Percentiles rank a stretch among this genome's conserved stretches.
Conservation (phyloP, 1,140 invertebrate genomes). For the Pinna nobilis region DNA sequence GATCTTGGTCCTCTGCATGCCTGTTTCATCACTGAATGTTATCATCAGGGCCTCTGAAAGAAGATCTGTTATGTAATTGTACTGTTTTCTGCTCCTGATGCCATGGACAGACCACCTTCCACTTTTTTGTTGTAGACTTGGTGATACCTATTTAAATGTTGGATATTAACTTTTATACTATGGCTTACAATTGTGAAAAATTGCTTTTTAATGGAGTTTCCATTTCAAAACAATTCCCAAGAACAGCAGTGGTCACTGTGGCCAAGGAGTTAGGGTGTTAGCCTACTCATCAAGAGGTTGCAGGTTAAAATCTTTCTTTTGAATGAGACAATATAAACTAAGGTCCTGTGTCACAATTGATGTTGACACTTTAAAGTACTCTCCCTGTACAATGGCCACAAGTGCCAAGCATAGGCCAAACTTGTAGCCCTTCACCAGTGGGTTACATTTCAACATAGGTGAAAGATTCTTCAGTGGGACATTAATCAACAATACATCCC, state of each 20-base stretch:
- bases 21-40: not conserved
- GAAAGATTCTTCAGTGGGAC: not conserved
- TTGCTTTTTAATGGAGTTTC: not conserved
- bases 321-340: no score
- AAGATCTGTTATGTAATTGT: not conserved
- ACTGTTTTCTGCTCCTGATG: not conserved
- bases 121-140: constrained; percentile 3
- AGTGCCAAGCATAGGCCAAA: no score
- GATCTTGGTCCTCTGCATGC: not conserved
- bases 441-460: no score
- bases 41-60: not conserved
- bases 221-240: not conserved
- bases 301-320: not conserved
- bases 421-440: no score
- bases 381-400: no score
- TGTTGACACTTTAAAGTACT: no score
- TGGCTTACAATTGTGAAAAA: not conserved
- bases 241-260: not conserved
- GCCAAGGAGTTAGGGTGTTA: not conserved
- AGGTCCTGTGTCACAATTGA: no score
- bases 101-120: not conserved
- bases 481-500: no score
- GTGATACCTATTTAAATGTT: constrained; percentile 4
- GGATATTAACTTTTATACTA: not conserved
- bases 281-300: not conserved